Percentiles rank a stretch among this genome's conserved stretches.
phyloP scores from a whole-genome alignment of 2,113 vertebrate species.

The Solea solea region DNA sequence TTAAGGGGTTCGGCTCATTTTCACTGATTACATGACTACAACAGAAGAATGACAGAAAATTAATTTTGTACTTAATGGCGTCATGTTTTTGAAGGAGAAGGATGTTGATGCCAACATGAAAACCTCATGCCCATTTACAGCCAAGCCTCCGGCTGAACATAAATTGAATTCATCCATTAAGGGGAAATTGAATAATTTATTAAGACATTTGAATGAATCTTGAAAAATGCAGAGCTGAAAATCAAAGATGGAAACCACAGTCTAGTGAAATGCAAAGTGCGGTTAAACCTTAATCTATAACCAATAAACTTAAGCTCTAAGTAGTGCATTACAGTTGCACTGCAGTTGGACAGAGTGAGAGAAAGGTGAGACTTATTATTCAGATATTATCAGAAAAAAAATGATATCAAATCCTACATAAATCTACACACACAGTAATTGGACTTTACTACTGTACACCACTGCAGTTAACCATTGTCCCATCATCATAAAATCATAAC shows the following conservation, averaged over 20 bases:
- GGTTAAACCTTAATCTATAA: neutral
- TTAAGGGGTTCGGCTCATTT: slow-evolving; percentile 4
- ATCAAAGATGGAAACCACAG: neutral
- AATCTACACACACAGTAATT: neutral
- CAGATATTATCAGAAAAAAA: neutral
- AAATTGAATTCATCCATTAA: neutral
- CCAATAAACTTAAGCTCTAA: too few species aligned
- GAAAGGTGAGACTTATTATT: neutral
- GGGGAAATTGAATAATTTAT: slow-evolving; percentile 2
- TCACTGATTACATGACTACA: neutral
- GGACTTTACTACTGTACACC: neutral
- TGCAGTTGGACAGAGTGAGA: neutral
- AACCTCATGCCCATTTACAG: too few species aligned
- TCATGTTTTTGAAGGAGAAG: neutral
- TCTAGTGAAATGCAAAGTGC: neutral
- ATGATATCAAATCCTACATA: neutral
- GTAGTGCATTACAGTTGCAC: neutral
- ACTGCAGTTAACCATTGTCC: neutral
- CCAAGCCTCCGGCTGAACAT: neutral
- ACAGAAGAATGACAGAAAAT: too few species aligned
- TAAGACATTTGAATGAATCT: neutral
- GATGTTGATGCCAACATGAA: neutral
- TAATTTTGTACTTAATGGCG: neutral
- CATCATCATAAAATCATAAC: neutral
- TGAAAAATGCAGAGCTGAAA: slow-evolving; percentile 7